Evolutionary conservation across 2,888 invertebrate species (phyloP).

Genomic region (Lamellibrachia satsuma): DNA sequence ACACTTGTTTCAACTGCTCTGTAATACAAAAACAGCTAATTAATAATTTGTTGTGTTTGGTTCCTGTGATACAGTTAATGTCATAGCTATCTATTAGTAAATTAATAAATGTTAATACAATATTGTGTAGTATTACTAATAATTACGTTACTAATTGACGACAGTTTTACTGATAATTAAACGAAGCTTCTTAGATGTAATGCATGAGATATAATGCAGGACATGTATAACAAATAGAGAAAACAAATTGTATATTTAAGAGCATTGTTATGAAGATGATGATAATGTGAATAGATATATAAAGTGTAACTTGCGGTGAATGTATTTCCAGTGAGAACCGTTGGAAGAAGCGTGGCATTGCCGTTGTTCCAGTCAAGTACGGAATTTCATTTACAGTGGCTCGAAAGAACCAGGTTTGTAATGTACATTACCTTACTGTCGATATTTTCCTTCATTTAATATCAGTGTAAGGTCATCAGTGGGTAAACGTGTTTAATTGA

Average conservation of each 20-base stretch:
- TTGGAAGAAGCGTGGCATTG: slow-evolving; percentile 87
- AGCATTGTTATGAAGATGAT: background rate
- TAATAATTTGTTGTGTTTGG: background rate
- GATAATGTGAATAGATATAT: background rate
- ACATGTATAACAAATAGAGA: background rate
- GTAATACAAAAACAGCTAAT: background rate
- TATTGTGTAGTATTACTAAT: slow-evolving; percentile 55
- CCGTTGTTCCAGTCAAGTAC: slow-evolving; percentile 83
- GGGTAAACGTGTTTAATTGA: too few species aligned
- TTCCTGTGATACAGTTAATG: background rate
- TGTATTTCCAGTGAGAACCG: slow-evolving; percentile 71
- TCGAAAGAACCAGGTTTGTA: slow-evolving; percentile 68
- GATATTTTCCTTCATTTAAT: too few species aligned
- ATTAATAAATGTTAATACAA: background rate
- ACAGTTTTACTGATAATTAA: too few species aligned
- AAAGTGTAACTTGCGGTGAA: background rate
- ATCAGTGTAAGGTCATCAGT: too few species aligned
- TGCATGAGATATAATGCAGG: too few species aligned
- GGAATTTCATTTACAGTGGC: slow-evolving; percentile 83
- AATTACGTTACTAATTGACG: too few species aligned
- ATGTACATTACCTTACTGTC: too few species aligned
- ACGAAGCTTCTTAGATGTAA: too few species aligned
- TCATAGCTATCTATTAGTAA: background rate
- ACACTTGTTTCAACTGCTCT: background rate
- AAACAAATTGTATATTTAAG: background rate